Evolutionary conservation across 2,797 vertebrate species (phyloP).

Genomic region (Xerus rutilus): DNA sequence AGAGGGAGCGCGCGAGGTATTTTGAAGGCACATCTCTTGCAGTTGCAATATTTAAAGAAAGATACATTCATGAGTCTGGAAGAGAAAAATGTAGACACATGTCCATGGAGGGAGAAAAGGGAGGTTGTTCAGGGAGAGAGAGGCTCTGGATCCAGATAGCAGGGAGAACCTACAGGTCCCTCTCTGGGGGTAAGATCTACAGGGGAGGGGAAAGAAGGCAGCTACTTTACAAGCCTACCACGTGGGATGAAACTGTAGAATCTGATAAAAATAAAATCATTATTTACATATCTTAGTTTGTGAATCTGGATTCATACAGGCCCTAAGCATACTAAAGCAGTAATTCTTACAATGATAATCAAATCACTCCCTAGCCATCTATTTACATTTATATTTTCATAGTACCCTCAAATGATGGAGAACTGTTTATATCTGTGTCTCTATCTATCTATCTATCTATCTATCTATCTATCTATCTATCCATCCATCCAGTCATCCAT

Average conservation of each 20-base stretch:
- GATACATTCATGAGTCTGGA: background rate
- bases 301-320: background rate
- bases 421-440: background rate
- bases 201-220: background rate
- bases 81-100: background rate
- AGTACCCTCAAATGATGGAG: background rate
- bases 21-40: background rate
- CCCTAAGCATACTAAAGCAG: background rate
- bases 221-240: background rate
- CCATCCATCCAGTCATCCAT: fast-evolving
- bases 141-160: background rate
- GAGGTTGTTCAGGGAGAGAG: background rate
- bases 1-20: background rate
- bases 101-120: background rate
- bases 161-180: too few relatives aligned
- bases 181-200: background rate
- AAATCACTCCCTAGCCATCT: background rate
- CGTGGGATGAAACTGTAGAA: background rate
- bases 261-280: background rate
- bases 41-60: background rate
- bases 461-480: too few relatives aligned
- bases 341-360: background rate
- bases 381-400: background rate
- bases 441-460: too few relatives aligned
- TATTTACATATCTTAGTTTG: background rate